Conservation (phyloP, 2,797 vertebrate genomes). For the Choloepus didactylus region DNA sequence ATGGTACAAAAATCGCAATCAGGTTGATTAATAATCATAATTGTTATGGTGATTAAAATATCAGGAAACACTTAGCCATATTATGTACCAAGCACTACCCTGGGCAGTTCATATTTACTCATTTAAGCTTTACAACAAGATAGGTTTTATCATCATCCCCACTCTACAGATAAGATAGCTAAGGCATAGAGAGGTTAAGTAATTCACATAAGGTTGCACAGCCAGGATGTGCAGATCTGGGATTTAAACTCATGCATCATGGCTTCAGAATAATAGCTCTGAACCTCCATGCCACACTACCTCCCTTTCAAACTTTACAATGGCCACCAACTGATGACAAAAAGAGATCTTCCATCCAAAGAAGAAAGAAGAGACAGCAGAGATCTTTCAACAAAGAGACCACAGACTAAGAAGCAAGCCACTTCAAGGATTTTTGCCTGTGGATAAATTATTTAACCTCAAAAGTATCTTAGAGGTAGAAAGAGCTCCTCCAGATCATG, state of each 20-base stretch:
- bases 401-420: not conserved
- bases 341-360: slow-evolving; percentile 30
- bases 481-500: not conserved
- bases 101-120: slow-evolving; percentile 27
- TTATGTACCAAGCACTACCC: not conserved
- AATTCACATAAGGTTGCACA: slow-evolving; percentile 6
- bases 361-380: not conserved
- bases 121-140: slow-evolving; percentile 17
- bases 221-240: slow-evolving; percentile 11
- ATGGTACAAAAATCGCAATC: slow-evolving; percentile 1
- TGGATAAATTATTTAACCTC: slow-evolving; percentile 14
- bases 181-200: slow-evolving; percentile 11
- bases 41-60: slow-evolving; percentile 17
- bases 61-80: not conserved
- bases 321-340: not conserved
- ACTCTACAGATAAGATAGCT: not conserved
- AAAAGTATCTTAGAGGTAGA: not conserved
- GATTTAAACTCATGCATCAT: not conserved
- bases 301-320: slow-evolving; percentile 9
- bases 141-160: not conserved
- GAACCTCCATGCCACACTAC: not conserved
- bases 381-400: slow-evolving; percentile 40
- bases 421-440: slow-evolving; percentile 42
- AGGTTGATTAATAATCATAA: not conserved
- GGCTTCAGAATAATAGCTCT: slow-evolving; percentile 1